A percentile compares a stretch with the other conserved stretches of the same genome.
These are phyloP conservation scores for Orbicella faveolata DNA, from an alignment of 64 coral and sea anemone genomes.

Conservation along the genomic window DNA sequence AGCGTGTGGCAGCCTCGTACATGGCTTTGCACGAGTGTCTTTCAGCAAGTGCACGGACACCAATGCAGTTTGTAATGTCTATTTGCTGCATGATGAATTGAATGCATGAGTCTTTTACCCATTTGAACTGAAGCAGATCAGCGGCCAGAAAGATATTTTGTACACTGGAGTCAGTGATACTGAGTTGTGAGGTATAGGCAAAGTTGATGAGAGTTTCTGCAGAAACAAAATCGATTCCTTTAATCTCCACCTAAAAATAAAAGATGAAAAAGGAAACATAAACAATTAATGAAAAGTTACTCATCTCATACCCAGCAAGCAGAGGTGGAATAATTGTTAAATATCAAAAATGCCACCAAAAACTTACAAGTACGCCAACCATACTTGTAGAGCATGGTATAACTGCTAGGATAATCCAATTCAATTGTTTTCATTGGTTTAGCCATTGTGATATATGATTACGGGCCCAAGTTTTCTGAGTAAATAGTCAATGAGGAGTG, in stretches of 20 bases:
- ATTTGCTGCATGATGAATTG: constrained; percentile 89
- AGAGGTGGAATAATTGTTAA: no score
- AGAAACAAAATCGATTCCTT: constrained; percentile 81
- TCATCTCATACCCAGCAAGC: no score
- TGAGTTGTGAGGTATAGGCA: constrained; percentile 79
- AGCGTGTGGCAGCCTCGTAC: constrained; percentile 61
- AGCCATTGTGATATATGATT: no score
- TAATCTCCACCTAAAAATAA: constrained; percentile 81
- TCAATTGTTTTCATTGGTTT: no score
- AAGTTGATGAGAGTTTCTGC: constrained; percentile 74
- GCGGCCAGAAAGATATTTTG: constrained; percentile 90
- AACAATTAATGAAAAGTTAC: no score
- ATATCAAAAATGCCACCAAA: no score
- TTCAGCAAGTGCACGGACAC: constrained; percentile 80
- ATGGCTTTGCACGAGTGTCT: constrained; percentile 71
- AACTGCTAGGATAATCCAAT: no score
- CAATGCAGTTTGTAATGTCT: constrained; percentile 81
- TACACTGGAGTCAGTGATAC: constrained; percentile 85
- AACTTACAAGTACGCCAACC: no score
- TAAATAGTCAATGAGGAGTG: no score
- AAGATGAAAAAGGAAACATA: background rate
- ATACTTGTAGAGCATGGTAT: no score
- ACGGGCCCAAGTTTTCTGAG: no score
- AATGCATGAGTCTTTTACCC: constrained; percentile 84
- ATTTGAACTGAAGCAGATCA: constrained; percentile 87